Evolutionary conservation across 30 jellyfish, hydroid and myxozoan species (phyloP), one percentile per base, ranked within the genome.

Genomic region (Rhopilema esculentum): DNA sequence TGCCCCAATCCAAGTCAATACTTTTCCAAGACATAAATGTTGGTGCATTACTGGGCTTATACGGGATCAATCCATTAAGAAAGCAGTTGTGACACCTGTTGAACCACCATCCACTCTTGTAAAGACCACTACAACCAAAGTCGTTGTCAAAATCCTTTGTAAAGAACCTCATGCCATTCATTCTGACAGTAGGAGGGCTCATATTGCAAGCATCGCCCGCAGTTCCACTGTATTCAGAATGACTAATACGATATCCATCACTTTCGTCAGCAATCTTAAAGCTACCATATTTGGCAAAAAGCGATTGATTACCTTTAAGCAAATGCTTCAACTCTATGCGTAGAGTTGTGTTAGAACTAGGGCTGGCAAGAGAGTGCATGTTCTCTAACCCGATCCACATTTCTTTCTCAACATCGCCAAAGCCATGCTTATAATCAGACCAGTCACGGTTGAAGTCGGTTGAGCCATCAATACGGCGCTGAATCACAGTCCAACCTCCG

Each of bases 321-420:
- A 20, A 31, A 23, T 66, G 77, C 77, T 66, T 66, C 77, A 66
- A n/a, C 21, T 75, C 49, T 30, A 50, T 27, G 0, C 72, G 50
- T 22, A 75, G 62, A 25, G 69, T 32, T 1, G 51, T 24, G 19
- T 16, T 17, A 6, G 18, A 15, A 31, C 71, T 23, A 16, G 62
- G 32, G 0, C n/a, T 40, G 27, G 71, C 32, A 8, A 40, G 50
- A 21, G 19, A 7, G 26, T 75, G 65, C 51, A 75, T 40, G 65
- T 23, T 32, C 63, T 77, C 88, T 66, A 77, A 19, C 18, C 77
- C 77, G 23, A 23, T 23, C 77, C 77, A 66, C 21, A 51, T n/a
- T 17, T 77, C 57, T 15, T 52, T 51, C 9, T 49, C 77, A 16
- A 83, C 86, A 70, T 71, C 89, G 4, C 88, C 93, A 61, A 72